A percentile compares a stretch with the other conserved stretches of the same genome.
Conservation (phyloP, 2,888 invertebrate genomes). For the Dolichomitus sp. region DNA sequence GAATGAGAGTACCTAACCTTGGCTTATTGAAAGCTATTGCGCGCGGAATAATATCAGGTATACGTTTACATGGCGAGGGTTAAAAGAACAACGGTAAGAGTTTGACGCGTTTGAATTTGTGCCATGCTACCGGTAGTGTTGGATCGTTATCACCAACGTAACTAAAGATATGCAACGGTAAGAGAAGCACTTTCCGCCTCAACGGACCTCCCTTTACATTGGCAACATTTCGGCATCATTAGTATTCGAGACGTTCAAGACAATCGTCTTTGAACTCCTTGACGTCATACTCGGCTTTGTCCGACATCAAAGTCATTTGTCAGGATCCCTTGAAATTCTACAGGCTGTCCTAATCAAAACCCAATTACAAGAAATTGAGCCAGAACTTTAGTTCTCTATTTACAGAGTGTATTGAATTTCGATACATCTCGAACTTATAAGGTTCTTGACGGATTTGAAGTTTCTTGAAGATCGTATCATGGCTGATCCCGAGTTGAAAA, state of each 20-base stretch:
- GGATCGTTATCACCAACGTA: slow-evolving; percentile 18
- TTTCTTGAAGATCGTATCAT: not conserved
- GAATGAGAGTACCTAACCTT: slow-evolving; percentile 40
- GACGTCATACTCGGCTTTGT: not conserved
- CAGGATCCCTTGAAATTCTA: not conserved
- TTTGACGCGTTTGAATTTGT: not conserved
- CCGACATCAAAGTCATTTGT: slow-evolving; percentile 6
- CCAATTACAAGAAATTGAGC: not conserved
- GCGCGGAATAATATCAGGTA: slow-evolving; percentile 31
- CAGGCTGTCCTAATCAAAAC: not conserved
- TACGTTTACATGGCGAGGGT: not conserved
- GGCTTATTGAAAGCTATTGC: slow-evolving; percentile 41
- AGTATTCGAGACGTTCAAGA: not conserved
- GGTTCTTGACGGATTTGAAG: not conserved
- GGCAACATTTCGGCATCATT: slow-evolving; percentile 4
- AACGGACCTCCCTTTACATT: slow-evolving; percentile 9
- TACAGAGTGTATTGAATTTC: not conserved
- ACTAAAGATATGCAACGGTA: slow-evolving; percentile 8
- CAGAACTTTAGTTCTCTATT: slow-evolving; percentile 4
- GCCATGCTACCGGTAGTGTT: not conserved
- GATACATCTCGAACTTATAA: slow-evolving; percentile 15
- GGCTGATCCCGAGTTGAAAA: too few relatives aligned
- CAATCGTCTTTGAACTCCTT: not conserved
- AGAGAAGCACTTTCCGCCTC: not conserved
- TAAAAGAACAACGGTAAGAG: slow-evolving; percentile 7